Percentiles rank a stretch among this genome's conserved stretches.
Conservation (phyloP, 2,113 vertebrate species). For the Perca fluviatilis region DNA sequence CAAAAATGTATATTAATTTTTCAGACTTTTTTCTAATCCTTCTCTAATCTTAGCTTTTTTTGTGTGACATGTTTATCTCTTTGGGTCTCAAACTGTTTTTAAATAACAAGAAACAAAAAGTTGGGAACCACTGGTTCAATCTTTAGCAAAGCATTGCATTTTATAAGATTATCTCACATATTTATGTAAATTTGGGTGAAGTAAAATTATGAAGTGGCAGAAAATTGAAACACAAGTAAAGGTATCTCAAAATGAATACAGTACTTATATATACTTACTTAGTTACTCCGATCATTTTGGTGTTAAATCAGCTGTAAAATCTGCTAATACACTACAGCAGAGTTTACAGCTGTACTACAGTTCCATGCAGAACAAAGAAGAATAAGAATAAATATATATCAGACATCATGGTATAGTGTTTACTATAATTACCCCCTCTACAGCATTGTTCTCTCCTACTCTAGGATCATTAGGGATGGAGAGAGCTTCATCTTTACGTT, state of each 20-base stretch:
- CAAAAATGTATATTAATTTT: too few species aligned
- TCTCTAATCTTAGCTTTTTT: too few species aligned
- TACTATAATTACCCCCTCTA: slow-evolving; percentile 18
- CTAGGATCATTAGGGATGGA: slow-evolving; percentile 16
- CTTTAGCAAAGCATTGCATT: background rate
- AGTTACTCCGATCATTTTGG: background rate
- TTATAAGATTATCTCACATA: background rate
- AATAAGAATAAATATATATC: slow-evolving; percentile 75
- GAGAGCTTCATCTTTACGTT: slow-evolving; percentile 12
- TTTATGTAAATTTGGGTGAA: background rate
- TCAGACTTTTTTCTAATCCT: too few species aligned
- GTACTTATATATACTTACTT: background rate
- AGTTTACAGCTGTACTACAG: background rate
- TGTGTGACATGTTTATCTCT: too few species aligned
- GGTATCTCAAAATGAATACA: background rate
- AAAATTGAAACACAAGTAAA: background rate
- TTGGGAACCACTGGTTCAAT: background rate
- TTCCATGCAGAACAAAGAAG: slow-evolving; percentile 61
- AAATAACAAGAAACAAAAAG: too few species aligned
- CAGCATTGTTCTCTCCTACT: background rate
- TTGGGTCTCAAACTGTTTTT: too few species aligned
- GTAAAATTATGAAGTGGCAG: background rate
- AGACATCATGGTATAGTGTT: slow-evolving; percentile 13
- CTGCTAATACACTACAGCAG: too few species aligned
- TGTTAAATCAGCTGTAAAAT: background rate